Evolutionary conservation across 2,113 vertebrate species (phyloP).

Genomic region (Pyxicephalus adspersus): DNA sequence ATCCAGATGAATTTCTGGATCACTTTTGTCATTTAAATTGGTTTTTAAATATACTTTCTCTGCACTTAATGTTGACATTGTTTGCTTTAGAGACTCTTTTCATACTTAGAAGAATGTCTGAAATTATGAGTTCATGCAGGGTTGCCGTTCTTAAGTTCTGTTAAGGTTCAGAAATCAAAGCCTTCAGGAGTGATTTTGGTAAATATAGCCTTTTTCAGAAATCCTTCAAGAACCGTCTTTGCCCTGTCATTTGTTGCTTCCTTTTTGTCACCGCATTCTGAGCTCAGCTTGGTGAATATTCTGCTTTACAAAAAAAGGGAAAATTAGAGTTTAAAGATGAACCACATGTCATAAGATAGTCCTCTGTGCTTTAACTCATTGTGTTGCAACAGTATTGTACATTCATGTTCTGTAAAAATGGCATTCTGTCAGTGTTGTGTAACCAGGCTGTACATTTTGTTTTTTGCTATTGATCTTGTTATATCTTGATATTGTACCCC

Average conservation of each 20-base stretch:
- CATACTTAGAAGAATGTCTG: no score
- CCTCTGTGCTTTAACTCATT: not conserved
- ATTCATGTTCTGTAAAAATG: not conserved
- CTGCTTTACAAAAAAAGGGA: slow-evolving; percentile 8
- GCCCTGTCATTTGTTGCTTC: slow-evolving; percentile 40
- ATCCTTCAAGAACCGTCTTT: slow-evolving; percentile 17
- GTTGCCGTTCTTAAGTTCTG: slow-evolving; percentile 1
- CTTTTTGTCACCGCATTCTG: slow-evolving; percentile 18
- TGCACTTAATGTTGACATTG: no score
- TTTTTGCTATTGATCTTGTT: no score
- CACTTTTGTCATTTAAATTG: no score
- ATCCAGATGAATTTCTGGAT: no score
- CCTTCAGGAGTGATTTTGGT: slow-evolving; percentile 30
- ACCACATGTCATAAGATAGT: slow-evolving; percentile 13
- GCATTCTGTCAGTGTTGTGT: no score
- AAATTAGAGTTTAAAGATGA: slow-evolving; percentile 30
- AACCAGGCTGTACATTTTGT: no score
- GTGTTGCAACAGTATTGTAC: not conserved
- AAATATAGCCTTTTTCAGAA: slow-evolving; percentile 25
- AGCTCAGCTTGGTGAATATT: not conserved
- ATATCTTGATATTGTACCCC: no score
- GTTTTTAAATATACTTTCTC: no score
- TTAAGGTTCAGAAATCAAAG: slow-evolving; percentile 24
- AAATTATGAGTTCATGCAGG: no score
- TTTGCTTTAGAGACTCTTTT: no score